Evolutionary conservation across 2,113 vertebrate genomes (phyloP), one percentile per base, ranked within the genome.

Genomic region (Hemichromis elongatus): DNA sequence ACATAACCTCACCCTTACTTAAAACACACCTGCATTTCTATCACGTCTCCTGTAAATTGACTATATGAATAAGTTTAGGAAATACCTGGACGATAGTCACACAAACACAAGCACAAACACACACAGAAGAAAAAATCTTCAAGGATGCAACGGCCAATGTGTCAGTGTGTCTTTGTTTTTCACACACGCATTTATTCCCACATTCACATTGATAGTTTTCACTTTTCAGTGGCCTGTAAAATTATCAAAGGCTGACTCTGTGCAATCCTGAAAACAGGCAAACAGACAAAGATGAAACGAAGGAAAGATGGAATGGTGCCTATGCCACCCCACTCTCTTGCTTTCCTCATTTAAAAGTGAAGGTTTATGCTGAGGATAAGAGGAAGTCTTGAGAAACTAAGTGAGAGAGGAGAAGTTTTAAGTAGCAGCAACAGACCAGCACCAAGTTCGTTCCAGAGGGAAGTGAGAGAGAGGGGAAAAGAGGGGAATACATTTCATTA

Each of bases 401-500:
- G 59, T 63, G 42, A 54, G 37, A 33, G 79, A 55, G 55, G 24
- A 0, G 82, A 82, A 66, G 78, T 50, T 85, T 88, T 40, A 85
- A 83, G 86, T 19, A 85, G 89, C 78, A 79, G 81, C 61, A 81
- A 70, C 59, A 68, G 75, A 79, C 52, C 80, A 88, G 57, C 80
- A 61, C 53, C 21, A 16, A n/a, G 57, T 88, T 91, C 4, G 6
- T 86, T 90, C 81, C 47, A 61, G 66, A 45, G 66, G 82, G 68
- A 70, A 30, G 79, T 68, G 82, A 33, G 81, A 26, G 68, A 59
- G 24, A 86, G 28, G n/a, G 9, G 56, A 28, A 68, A 70, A 77
- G 53, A 45, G 59, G 50, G 86, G 54, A 80, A 80, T 89, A 85
- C 7, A 89, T 92, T 93, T 91, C 85, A 94, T 95, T 94, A 94